These are phyloP conservation scores for Rhizoglyphus robini DNA, from an alignment of 1,140 invertebrate species.

Conservation along the genomic window DNA sequence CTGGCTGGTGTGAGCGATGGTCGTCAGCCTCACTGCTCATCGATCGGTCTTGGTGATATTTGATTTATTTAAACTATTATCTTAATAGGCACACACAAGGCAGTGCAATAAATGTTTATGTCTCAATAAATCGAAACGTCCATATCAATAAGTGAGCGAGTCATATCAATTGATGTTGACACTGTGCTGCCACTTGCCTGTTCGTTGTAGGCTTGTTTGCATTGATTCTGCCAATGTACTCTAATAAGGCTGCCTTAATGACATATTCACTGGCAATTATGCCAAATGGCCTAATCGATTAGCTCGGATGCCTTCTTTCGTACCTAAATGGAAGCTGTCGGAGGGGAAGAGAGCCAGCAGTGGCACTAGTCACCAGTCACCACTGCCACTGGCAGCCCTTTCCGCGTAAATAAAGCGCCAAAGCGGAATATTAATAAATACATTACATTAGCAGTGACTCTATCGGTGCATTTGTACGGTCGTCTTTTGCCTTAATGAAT, in stretches of 20 bases:
- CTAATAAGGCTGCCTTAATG: neutral
- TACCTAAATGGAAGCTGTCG: too few species aligned
- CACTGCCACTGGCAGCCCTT: too few species aligned
- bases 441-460: neutral
- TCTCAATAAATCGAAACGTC: constrained; percentile 3
- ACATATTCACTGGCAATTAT: too few species aligned
- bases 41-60: neutral
- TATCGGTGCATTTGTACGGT: too few species aligned
- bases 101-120: neutral
- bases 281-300: neutral
- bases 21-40: neutral
- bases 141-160: too few species aligned
- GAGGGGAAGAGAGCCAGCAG: too few species aligned
- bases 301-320: too few species aligned
- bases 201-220: neutral
- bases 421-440: neutral
- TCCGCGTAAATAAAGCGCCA: neutral
- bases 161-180: neutral
- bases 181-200: neutral
- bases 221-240: neutral
- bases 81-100: constrained; percentile 4
- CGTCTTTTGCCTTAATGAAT: too few species aligned
- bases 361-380: too few species aligned
- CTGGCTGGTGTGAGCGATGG: too few species aligned
- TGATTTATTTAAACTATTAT: constrained; percentile 14